These are phyloP conservation scores for Athene cunicularia DNA, from an alignment of 2,113 vertebrate species.

Conservation along the genomic window DNA sequence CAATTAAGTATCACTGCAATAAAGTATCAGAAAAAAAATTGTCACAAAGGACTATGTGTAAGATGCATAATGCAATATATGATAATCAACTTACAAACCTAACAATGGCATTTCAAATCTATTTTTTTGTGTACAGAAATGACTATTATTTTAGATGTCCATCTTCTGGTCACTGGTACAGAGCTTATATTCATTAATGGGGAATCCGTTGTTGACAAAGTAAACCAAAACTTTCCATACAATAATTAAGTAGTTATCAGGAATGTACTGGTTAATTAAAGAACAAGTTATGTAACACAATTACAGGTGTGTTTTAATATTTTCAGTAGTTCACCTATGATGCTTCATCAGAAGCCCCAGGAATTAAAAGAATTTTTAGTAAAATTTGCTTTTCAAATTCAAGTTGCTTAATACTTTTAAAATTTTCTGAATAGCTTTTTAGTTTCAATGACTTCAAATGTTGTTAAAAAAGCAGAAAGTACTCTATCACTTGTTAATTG, in stretches of 20 bases:
- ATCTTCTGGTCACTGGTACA: not conserved
- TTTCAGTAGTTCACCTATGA: not conserved
- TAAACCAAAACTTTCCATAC: not conserved
- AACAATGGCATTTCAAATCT: slow-evolving; percentile 7
- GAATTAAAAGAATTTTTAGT: not conserved
- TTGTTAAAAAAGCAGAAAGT: not conserved
- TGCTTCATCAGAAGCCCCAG: not conserved
- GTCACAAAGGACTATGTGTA: not conserved
- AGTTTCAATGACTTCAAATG: not conserved
- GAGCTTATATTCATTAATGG: not conserved
- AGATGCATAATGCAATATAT: not conserved
- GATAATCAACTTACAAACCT: slow-evolving; percentile 27
- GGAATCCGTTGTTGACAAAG: not conserved
- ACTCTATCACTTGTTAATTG: not conserved
- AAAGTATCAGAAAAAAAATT: slow-evolving; percentile 1
- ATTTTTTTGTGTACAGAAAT: not conserved
- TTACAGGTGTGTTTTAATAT: not conserved
- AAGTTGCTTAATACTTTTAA: not conserved
- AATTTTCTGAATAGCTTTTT: not conserved
- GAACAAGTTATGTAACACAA: not conserved
- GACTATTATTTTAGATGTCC: not conserved
- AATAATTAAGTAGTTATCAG: not conserved
- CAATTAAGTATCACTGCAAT: not conserved
- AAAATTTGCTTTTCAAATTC: not conserved
- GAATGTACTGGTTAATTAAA: not conserved